phyloP scores from a whole-genome alignment of 2,113 vertebrate species.

The Desmodus rotundus region DNA sequence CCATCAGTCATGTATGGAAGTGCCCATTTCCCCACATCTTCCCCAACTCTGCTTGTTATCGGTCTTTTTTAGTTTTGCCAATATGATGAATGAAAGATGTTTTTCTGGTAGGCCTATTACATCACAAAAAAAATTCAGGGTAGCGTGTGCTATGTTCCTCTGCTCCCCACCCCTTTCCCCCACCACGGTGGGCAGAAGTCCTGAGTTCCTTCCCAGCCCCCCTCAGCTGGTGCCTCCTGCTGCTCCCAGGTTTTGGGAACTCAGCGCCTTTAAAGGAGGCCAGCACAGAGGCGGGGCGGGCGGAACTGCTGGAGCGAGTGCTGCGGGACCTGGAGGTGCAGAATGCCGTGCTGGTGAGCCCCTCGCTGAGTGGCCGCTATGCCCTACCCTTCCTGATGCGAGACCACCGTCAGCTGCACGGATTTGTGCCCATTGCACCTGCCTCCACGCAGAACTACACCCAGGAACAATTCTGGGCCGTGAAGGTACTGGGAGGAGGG shows the following conservation, averaged over 20 bases:
- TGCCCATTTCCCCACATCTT: neutral
- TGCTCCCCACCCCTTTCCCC: neutral
- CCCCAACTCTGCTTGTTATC: neutral
- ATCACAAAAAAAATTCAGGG: neutral
- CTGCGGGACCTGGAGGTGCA: slow-evolving; percentile 85
- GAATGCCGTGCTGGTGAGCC: slow-evolving; percentile 89
- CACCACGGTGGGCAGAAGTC: neutral
- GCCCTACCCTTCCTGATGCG: slow-evolving; percentile 91
- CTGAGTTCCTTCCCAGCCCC: neutral
- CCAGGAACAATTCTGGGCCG: slow-evolving; percentile 85
- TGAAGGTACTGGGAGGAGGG: slow-evolving; percentile 84
- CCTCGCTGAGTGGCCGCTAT: slow-evolving; percentile 95
- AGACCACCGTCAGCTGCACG: slow-evolving; percentile 81
- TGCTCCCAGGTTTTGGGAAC: slow-evolving; percentile 88
- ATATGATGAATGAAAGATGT: neutral
- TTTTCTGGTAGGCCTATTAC: neutral
- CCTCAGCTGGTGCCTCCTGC: slow-evolving; percentile 9
- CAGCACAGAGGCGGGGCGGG: slow-evolving; percentile 84
- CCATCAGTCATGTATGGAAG: neutral
- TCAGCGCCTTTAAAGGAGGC: slow-evolving; percentile 81
- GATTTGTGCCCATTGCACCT: slow-evolving; percentile 91
- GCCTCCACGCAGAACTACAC: slow-evolving; percentile 88
- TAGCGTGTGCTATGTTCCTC: neutral
- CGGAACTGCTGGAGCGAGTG: slow-evolving; percentile 84
- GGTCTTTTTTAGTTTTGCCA: neutral